Conservation (phyloP, 2,888 invertebrate genomes). For the Cheilosia grossa region DNA sequence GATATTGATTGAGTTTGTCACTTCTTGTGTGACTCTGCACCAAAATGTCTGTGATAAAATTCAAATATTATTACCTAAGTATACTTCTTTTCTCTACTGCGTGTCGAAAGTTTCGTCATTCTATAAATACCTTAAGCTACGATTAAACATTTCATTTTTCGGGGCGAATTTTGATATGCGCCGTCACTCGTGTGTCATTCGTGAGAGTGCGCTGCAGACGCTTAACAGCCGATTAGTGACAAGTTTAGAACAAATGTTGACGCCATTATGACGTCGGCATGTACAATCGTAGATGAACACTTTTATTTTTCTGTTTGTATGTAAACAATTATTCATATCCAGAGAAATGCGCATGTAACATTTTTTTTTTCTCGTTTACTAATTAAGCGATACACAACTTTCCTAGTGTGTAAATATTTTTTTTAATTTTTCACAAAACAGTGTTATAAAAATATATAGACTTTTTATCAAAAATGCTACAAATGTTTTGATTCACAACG, state of each 20-base stretch:
- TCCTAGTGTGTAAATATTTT: constrained; percentile 39
- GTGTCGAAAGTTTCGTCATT: constrained; percentile 25
- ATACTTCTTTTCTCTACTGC: constrained; percentile 44
- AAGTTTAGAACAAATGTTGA: too few relatives aligned
- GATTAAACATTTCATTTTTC: too few relatives aligned
- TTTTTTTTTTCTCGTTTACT: constrained; percentile 21
- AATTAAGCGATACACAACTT: constrained; percentile 54
- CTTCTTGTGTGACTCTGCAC: constrained; percentile 65
- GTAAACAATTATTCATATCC: constrained; percentile 33
- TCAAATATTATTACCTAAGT: constrained; percentile 70
- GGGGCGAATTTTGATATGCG: too few relatives aligned
- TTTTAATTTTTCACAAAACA: constrained; percentile 24
- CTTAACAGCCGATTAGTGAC: too few relatives aligned
- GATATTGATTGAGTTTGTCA: constrained; percentile 24
- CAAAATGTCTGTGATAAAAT: constrained; percentile 75
- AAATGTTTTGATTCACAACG: too few relatives aligned
- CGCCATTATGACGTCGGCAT: too few relatives aligned
- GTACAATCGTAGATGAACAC: neutral
- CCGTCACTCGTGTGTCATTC: too few relatives aligned
- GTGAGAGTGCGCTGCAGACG: too few relatives aligned
- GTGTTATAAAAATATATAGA: neutral
- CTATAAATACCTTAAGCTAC: neutral
- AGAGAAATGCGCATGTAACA: constrained; percentile 4
- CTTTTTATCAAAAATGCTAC: neutral
- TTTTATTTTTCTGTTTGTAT: neutral